These are phyloP conservation scores for Cyrtorhinus lividipennis DNA, from an alignment of 1,140 invertebrate genomes.

Conservation along the genomic window DNA sequence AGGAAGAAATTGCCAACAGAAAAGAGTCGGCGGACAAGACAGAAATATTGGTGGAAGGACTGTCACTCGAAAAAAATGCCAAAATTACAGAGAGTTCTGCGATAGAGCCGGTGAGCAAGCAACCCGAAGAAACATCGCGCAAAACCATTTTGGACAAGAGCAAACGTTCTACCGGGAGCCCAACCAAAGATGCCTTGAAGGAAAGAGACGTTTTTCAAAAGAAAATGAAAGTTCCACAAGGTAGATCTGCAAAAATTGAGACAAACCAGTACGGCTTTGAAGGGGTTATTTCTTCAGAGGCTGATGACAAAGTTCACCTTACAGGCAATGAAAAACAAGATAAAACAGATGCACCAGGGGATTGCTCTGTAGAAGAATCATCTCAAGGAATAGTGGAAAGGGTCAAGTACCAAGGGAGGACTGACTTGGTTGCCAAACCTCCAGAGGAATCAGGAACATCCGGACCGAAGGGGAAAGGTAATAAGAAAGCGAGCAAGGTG, in stretches of 20 bases:
- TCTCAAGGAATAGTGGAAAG: neutral
- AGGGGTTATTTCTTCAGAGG: too few species aligned
- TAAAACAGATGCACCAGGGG: too few species aligned
- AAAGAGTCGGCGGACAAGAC: neutral
- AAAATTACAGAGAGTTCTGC: too few species aligned
- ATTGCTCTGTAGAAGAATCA: neutral
- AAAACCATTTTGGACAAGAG: too few species aligned
- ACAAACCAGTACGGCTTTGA: too few species aligned
- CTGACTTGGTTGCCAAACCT: neutral
- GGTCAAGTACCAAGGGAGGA: neutral
- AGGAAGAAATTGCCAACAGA: neutral
- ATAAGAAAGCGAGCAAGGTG: neutral
- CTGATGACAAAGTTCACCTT: too few species aligned
- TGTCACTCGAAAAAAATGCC: neutral
- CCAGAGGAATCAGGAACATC: neutral
- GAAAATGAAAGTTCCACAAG: too few species aligned
- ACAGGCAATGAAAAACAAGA: too few species aligned
- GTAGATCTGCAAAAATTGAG: too few species aligned
- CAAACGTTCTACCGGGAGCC: too few species aligned
- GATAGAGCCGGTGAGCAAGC: neutral
- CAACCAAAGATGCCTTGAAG: too few species aligned
- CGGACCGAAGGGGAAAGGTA: neutral
- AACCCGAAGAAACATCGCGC: neutral
- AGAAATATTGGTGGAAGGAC: neutral
- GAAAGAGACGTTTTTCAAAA: too few species aligned